These are phyloP conservation scores for Balaeniceps rex DNA, from an alignment of 2,113 vertebrate genomes.

Conservation along the genomic window DNA sequence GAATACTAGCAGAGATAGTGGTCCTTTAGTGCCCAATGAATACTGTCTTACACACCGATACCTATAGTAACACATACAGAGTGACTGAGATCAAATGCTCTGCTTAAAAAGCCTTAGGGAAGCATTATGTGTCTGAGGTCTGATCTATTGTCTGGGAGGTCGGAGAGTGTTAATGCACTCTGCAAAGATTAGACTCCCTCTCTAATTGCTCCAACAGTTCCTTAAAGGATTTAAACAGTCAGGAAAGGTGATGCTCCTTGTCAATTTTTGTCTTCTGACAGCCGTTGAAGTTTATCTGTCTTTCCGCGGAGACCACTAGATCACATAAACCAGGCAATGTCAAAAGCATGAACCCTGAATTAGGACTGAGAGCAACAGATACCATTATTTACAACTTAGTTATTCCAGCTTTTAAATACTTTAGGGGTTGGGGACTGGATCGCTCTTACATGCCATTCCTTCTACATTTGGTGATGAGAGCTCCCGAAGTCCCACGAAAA, in stretches of 20 bases:
- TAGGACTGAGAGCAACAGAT: neutral
- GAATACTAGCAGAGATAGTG: neutral
- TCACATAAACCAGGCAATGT: constrained; percentile 55
- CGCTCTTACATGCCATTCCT: neutral
- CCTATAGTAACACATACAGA: constrained; percentile 4
- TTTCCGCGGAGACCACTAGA: constrained; percentile 61
- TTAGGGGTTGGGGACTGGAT: neutral
- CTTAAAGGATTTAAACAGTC: constrained; percentile 78
- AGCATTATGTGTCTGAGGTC: constrained; percentile 80
- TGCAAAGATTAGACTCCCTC: constrained; percentile 90
- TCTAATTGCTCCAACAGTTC: constrained; percentile 80
- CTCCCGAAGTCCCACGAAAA: neutral
- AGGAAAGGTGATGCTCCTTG: constrained; percentile 79
- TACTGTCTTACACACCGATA: constrained; percentile 7
- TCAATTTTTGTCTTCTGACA: constrained; percentile 85
- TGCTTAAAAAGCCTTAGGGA: constrained; percentile 74
- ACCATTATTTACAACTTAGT: neutral
- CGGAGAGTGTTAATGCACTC: constrained; percentile 91
- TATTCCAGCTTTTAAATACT: neutral
- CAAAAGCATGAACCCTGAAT: constrained; percentile 43
- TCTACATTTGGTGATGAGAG: neutral
- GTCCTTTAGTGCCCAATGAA: neutral
- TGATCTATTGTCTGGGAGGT: constrained; percentile 94
- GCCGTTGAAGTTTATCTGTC: constrained; percentile 73
- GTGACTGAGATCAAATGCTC: constrained; percentile 68